Conservation (phyloP, 1,140 invertebrate genomes). For the Metaphire vulgaris region DNA sequence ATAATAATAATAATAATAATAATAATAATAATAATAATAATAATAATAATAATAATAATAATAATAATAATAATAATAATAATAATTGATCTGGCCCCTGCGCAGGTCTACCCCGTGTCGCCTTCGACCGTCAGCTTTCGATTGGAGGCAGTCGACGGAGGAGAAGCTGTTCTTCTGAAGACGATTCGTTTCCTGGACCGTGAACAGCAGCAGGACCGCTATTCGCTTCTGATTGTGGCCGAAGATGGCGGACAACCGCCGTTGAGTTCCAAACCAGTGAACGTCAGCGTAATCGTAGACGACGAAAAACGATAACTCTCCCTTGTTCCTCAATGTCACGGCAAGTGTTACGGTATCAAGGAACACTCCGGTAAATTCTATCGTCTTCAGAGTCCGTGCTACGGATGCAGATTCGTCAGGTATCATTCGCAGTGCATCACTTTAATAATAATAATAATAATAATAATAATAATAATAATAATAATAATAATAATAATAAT, state of each 20-base stretch:
- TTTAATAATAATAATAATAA: too few relatives aligned
- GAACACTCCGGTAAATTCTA: slow-evolving; percentile 7
- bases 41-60: too few relatives aligned
- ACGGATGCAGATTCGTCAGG: not conserved
- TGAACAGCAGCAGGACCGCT: slow-evolving; percentile 6
- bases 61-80: too few relatives aligned
- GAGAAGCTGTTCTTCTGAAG: not conserved
- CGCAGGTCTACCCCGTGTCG: too few relatives aligned
- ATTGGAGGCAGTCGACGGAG: not conserved
- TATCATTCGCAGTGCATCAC: not conserved
- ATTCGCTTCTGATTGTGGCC: slow-evolving; percentile 8
- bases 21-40: too few relatives aligned
- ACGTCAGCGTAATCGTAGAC: not conserved
- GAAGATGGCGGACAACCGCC: slow-evolving; percentile 15
- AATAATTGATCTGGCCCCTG: too few relatives aligned
- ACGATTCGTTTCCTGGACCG: slow-evolving; percentile 16
- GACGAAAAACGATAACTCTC: slow-evolving; percentile 8
- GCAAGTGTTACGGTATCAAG: slow-evolving; percentile 1
- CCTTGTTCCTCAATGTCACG: not conserved
- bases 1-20: too few relatives aligned
- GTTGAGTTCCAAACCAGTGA: slow-evolving; percentile 11
- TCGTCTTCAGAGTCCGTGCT: slow-evolving; percentile 3
- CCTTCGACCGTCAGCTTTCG: too few relatives aligned
- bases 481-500: too few relatives aligned
- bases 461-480: too few relatives aligned